These are phyloP conservation scores for Hirtodrosophila trivittata DNA, from an alignment of 2,888 invertebrate genomes.

Conservation along the genomic window DNA sequence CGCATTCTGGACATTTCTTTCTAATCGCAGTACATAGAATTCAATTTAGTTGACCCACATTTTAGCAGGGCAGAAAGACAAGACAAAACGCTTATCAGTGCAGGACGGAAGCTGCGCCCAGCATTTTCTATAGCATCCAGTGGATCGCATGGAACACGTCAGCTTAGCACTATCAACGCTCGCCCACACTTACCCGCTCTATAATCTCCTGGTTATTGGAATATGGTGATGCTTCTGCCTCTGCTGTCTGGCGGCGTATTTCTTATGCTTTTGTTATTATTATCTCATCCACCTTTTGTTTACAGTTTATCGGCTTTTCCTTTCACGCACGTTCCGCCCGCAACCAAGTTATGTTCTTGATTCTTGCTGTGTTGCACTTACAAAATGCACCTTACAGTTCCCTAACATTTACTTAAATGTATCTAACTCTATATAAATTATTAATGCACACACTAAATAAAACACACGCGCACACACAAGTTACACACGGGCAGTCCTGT, in stretches of 20 bases:
- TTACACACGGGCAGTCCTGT: constrained; percentile 26
- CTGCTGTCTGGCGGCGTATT: constrained; percentile 28
- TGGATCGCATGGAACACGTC: constrained; percentile 59
- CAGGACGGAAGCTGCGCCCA: constrained; percentile 59
- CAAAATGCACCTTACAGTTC: not conserved
- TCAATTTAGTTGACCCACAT: constrained; percentile 63
- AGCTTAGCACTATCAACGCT: constrained; percentile 26
- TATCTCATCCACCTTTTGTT: constrained; percentile 46
- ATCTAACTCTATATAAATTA: constrained; percentile 14
- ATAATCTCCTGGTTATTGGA: constrained; percentile 4
- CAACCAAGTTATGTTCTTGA: constrained; percentile 5
- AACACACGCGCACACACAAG: constrained; percentile 7
- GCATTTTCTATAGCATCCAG: not conserved
- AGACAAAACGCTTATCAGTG: constrained; percentile 54
- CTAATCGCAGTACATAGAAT: constrained; percentile 63
- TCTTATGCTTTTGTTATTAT: constrained; percentile 34
- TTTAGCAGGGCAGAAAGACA: constrained; percentile 14
- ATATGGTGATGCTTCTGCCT: constrained; percentile 1
- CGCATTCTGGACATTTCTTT: constrained; percentile 58
- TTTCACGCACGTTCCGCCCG: constrained; percentile 14
- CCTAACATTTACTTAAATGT: not conserved
- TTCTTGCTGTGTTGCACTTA: constrained; percentile 6
- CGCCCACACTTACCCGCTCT: constrained; percentile 24
- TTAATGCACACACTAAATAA: constrained; percentile 3
- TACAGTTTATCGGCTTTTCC: constrained; percentile 34